Evolutionary conservation across 1,140 invertebrate species (phyloP).

Genomic region (Zaprionus ornatus): DNA sequence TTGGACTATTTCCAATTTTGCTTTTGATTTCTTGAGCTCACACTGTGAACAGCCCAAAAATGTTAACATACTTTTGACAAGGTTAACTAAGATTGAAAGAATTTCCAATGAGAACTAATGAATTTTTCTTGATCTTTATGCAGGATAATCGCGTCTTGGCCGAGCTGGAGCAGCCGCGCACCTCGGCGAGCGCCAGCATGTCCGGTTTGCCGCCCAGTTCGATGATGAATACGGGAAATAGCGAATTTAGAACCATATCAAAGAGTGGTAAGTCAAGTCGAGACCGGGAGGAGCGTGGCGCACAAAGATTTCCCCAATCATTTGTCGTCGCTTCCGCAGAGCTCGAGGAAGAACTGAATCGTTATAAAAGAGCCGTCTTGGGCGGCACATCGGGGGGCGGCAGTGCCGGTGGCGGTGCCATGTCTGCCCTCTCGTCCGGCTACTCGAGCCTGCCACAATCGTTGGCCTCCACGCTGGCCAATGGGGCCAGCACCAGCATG

Average conservation of each 20-base stretch:
- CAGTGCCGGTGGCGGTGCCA: conserved; percentile 47
- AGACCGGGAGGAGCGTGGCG: background rate
- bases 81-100: background rate
- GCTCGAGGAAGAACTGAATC: conserved; percentile 83
- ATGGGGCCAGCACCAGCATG: conserved; percentile 70
- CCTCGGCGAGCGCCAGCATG: conserved; percentile 82
- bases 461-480: conserved; percentile 70
- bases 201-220: conserved; percentile 81
- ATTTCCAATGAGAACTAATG: background rate
- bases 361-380: conserved; percentile 78
- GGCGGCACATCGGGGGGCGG: conserved; percentile 68
- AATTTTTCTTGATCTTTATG: background rate
- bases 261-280: conserved; percentile 70
- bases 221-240: conserved; percentile 79
- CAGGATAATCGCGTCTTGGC: conserved; percentile 92
- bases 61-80: background rate
- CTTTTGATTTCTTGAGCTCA: background rate
- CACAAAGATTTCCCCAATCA: background rate
- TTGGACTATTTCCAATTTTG: conserved; percentile 15
- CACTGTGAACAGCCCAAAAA: background rate
- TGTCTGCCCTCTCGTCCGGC: conserved; percentile 73
- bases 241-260: conserved; percentile 84
- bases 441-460: conserved; percentile 74
- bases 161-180: conserved; percentile 93
- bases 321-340: conserved; percentile 41